Base-by-base conservation (phyloP, 2,113 vertebrate species). In the Lota lota region DNA sequence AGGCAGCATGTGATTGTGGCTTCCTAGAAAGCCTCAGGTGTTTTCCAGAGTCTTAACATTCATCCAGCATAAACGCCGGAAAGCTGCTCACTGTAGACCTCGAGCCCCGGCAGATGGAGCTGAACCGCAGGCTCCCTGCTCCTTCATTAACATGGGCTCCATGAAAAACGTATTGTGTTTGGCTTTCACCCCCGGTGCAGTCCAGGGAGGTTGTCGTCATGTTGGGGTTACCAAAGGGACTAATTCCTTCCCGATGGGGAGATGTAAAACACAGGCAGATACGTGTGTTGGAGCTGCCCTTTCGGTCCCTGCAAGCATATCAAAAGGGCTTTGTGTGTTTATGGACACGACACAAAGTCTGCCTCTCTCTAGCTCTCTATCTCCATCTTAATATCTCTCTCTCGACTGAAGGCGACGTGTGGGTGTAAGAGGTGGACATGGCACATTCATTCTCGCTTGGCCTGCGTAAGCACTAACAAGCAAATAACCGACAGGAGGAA, bases 1-100 rank as follows among this genome's bases (percentile, higher is more conserved):
- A 28, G 28, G 28, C 4, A 28, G 28, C 28, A 5, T 5, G 28
- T 28, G 28, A 28, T 28, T 5, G 64, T 66, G 72, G 67, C 67
- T 73, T 73, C 70, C 78, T 3, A 3, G 75, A 62, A 79, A 85
- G 81, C 79, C 82, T 83, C 84, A 85, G 85, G 84, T 90, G 85
- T 73, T 28, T 28, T 85, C 59, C 54, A 64, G 77, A 63, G 69
- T 70, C 68, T 68, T 73, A 69, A 76, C 18, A 50, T 77, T 85
- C 83, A 78, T 83, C 76, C 70, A 74, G 80, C 77, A 76, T 61
- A 79, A 76, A 88, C 72, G 76, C 58, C n/a, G 24, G 60, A 68
- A n/a, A 8, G 47, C 70, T 62, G 28, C 28, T 5, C 28, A 5
- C 28, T 5, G 2, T 28, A 5, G 4, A 28, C 28, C 28, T 28